A percentile compares a stretch with the other conserved stretches of the same genome.
Conservation (phyloP, 2,113 vertebrate species). For the Myotis lucifugus region DNA sequence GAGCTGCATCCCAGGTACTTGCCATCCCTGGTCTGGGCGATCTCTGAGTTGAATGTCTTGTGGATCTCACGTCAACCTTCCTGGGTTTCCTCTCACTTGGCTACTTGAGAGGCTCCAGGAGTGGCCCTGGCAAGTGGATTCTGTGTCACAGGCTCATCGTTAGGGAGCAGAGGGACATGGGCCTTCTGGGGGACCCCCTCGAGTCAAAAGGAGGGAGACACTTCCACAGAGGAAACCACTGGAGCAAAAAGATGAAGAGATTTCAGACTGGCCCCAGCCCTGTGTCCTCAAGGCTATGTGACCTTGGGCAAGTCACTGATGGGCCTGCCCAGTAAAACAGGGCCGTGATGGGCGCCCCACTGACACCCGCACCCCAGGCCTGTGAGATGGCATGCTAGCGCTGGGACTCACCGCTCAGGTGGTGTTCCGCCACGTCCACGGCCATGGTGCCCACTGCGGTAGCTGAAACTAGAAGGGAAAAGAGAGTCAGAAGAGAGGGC, state of each 20-base stretch:
- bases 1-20: neutral
- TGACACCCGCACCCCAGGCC: neutral
- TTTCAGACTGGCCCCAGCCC: neutral
- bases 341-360: neutral
- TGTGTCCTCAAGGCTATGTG: neutral
- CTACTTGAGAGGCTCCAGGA: neutral
- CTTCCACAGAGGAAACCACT: neutral
- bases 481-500: neutral
- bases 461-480: neutral
- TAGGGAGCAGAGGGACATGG: neutral
- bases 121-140: neutral
- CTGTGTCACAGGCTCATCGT: neutral
- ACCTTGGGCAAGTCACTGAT: neutral
- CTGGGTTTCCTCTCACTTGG: neutral
- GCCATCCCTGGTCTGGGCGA: neutral
- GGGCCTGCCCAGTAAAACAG: neutral
- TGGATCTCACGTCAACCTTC: neutral
- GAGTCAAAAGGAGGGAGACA: neutral
- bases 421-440: slow-evolving; percentile 73
- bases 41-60: neutral
- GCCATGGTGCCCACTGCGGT: slow-evolving; percentile 44
- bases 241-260: neutral
- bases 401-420: slow-evolving; percentile 75
- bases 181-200: neutral
- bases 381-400: fast-evolving